Percentiles rank a stretch among this genome's conserved stretches.
These are phyloP conservation scores for Clepsis dumicolana DNA, from an alignment of 2,888 invertebrate genomes.

Conservation along the genomic window DNA sequence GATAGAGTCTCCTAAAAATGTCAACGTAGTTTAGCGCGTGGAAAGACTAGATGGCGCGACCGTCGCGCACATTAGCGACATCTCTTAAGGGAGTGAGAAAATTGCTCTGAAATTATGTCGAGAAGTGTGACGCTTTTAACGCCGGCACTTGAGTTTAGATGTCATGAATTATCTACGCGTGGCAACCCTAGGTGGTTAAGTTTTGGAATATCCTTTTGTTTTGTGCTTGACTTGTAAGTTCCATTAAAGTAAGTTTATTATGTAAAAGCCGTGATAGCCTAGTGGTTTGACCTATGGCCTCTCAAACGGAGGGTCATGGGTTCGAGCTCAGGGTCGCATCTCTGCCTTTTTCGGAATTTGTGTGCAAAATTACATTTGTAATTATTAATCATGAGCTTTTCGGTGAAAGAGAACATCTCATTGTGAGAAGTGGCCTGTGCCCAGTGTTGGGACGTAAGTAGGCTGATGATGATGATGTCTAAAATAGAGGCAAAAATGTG, in stretches of 20 bases:
- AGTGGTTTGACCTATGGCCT: too few species aligned
- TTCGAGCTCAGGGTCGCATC: too few species aligned
- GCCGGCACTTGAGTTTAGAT: conserved; percentile 43
- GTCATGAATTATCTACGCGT: conserved; percentile 40
- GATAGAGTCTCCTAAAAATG: conserved; percentile 48
- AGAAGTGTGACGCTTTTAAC: conserved; percentile 62
- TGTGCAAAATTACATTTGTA: too few species aligned
- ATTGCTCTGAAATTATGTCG: conserved; percentile 76
- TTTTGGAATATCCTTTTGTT: not conserved
- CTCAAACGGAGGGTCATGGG: too few species aligned
- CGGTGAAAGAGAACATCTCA: too few species aligned
- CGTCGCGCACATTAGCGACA: conserved; percentile 82
- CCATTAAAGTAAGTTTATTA: not conserved
- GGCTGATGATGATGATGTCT: too few species aligned
- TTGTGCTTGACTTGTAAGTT: not conserved
- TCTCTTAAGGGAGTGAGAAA: conserved; percentile 80
- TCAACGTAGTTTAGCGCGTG: conserved; percentile 56
- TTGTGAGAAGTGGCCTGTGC: too few species aligned
- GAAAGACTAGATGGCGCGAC: conserved; percentile 74
- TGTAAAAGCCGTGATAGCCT: too few species aligned
- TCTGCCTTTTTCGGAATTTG: too few species aligned
- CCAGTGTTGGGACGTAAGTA: too few species aligned
- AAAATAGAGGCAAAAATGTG: too few species aligned
- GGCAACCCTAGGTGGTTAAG: conserved; percentile 17
- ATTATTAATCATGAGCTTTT: too few species aligned